Conservation (phyloP, 2,113 vertebrate genomes). For the Trematomus loennbergii region DNA sequence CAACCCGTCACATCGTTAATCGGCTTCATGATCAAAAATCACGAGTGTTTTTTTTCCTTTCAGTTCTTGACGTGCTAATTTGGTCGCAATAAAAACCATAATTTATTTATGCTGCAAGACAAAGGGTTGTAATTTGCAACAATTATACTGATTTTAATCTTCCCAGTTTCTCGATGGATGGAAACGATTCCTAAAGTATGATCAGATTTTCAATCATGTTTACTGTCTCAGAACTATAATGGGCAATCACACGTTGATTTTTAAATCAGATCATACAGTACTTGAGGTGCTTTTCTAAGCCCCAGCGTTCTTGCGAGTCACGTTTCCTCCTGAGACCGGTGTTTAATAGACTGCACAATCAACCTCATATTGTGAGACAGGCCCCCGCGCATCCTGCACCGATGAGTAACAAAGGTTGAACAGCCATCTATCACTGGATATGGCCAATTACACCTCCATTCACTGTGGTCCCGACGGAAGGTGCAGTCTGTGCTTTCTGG, state of each 20-base stretch:
- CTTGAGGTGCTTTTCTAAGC: slow-evolving; percentile 41
- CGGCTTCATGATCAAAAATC: not conserved
- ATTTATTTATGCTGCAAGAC: slow-evolving; percentile 51
- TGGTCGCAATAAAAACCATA: slow-evolving; percentile 32
- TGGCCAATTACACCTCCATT: slow-evolving; percentile 75
- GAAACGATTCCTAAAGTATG: slow-evolving; percentile 42
- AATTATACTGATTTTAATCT: slow-evolving; percentile 27
- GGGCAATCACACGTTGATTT: slow-evolving; percentile 57
- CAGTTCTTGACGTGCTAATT: slow-evolving; percentile 18
- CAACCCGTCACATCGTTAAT: not conserved
- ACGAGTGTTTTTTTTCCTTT: not conserved
- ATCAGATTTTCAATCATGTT: slow-evolving; percentile 62
- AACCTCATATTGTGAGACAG: slow-evolving; percentile 76
- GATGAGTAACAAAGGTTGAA: slow-evolving; percentile 70
- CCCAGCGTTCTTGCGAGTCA: slow-evolving; percentile 40
- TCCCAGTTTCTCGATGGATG: slow-evolving; percentile 4
- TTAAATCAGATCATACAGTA: slow-evolving; percentile 48
- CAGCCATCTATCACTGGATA: slow-evolving; percentile 74
- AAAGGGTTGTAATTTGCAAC: slow-evolving; percentile 48
- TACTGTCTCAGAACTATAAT: slow-evolving; percentile 64
- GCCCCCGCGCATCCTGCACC: slow-evolving; percentile 56
- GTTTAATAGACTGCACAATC: slow-evolving; percentile 77
- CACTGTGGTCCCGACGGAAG: slow-evolving; percentile 43
- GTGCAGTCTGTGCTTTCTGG: slow-evolving; percentile 40
- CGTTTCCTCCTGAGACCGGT: slow-evolving; percentile 63